Evolutionary conservation across 35 echinoderm and acorn worm genomes (phyloP), one percentile per base, ranked within the genome.

Genomic region (Lytechinus variegatus): DNA sequence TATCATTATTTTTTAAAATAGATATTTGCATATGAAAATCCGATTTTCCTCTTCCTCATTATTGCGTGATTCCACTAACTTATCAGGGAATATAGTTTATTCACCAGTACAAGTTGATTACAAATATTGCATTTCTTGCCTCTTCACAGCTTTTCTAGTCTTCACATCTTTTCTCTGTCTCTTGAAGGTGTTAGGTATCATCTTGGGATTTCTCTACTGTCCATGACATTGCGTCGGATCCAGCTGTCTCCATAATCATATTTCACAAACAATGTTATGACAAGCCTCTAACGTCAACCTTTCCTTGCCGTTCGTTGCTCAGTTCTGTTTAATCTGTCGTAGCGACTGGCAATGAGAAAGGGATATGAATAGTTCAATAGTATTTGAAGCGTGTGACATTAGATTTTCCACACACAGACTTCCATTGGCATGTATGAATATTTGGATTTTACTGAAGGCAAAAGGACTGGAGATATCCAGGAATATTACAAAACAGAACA

Each of bases 211-310:
- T n/a, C 3, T 16, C 66, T 24, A 79, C n/a, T 24, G 66, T 16
- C 66, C 66, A 79, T 79, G 66, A 79, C 66, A 79, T 79, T 79
- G 66, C 66, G 4, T 79, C 66, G 19, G 6, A 79, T n/a, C 16
- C 88, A 90, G 88, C 88, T 90, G 88, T 44, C 11, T 51, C 52
- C 88, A 90, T 90, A 52, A 90, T 90, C 88, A 54, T 90, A 90
- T 90, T 90, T 90, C 88, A 90, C 16, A 33, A n/a, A 6, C 88
- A 90, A 90, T 90, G 52, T 90, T 33, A n/a, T 90, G 66, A 24
- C 66, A 24, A 27, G 19, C 66, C 19, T 24, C 66, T 79, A 79
- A 79, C 66, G 66, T 79, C 66, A 79, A 79, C 66, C 66, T 14
- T 24, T 19, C 19, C 19, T 0, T 24, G 19, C 66, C n/a, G 16